A percentile compares a stretch with the other conserved stretches of the same genome.
phyloP scores from a whole-genome alignment of 1,140 invertebrate genomes.

The Caenorhabditis latens region DNA sequence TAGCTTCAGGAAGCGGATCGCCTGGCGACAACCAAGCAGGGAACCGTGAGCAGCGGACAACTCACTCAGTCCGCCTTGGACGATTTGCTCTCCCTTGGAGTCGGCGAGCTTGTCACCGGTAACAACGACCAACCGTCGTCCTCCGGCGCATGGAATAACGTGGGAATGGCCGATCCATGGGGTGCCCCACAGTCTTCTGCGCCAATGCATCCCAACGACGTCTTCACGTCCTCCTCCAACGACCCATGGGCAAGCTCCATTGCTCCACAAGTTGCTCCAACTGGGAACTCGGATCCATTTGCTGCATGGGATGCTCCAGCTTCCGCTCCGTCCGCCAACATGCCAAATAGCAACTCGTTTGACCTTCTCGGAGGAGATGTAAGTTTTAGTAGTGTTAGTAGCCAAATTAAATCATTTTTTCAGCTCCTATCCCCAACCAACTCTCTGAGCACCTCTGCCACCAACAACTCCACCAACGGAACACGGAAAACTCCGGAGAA shows the following conservation, averaged over 20 bases:
- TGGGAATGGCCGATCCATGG: conserved; percentile 44
- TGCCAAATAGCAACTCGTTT: conserved; percentile 43
- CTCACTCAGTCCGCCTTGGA: conserved; percentile 71
- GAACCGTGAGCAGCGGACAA: conserved; percentile 57
- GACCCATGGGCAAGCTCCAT: conserved; percentile 56
- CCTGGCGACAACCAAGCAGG: conserved; percentile 65
- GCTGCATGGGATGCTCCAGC: conserved; percentile 65
- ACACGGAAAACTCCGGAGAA: conserved; percentile 86
- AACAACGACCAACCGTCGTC: conserved; percentile 46
- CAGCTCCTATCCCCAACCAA: conserved; percentile 54
- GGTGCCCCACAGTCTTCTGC: conserved; percentile 22
- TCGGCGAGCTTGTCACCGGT: conserved; percentile 66
- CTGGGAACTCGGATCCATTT: conserved; percentile 52
- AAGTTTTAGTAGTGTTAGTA: background rate
- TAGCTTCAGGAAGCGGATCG: conserved; percentile 61
- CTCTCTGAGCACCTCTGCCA: conserved; percentile 4
- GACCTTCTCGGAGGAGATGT: conserved; percentile 24
- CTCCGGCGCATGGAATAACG: conserved; percentile 44
- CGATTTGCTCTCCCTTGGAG: conserved; percentile 74
- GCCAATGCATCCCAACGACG: too few relatives aligned
- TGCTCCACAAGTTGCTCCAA: conserved; percentile 3
- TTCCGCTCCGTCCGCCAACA: conserved; percentile 57
- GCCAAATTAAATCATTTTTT: conserved; percentile 2
- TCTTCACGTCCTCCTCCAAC: conserved; percentile 1
- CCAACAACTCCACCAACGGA: conserved; percentile 9